phyloP scores from a whole-genome alignment of 2,113 vertebrate species.

The Argyrosomus japonicus region DNA sequence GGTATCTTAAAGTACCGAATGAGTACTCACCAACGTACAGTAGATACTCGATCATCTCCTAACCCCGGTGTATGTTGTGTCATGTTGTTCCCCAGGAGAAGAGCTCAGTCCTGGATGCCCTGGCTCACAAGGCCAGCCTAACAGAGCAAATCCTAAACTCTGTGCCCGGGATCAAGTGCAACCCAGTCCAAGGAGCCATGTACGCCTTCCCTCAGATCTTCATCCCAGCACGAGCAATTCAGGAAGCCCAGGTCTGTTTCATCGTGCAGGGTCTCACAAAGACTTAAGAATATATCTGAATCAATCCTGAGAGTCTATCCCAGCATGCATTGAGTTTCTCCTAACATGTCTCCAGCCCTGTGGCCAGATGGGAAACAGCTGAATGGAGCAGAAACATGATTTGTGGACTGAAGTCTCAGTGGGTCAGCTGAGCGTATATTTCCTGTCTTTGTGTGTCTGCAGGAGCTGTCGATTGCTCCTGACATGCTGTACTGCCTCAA shows the following conservation, averaged over 20 bases:
- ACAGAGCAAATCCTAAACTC: slow-evolving; percentile 85
- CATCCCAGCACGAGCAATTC: slow-evolving; percentile 82
- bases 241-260: slow-evolving; percentile 82
- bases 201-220: slow-evolving; percentile 88
- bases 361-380: background rate
- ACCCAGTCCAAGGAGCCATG: slow-evolving; percentile 92
- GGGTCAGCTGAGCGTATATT: background rate
- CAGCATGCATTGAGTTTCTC: background rate
- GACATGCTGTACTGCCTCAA: slow-evolving; percentile 90
- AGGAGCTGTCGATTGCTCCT: slow-evolving; percentile 60
- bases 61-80: background rate
- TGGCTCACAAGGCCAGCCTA: slow-evolving; percentile 87
- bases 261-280: no score
- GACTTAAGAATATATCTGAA: background rate
- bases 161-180: slow-evolving; percentile 85
- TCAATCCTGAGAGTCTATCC: background rate
- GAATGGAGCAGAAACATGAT: background rate
- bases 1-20: no score
- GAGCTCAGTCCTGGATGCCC: slow-evolving; percentile 73
- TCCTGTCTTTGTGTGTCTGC: background rate
- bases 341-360: background rate
- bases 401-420: background rate
- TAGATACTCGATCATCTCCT: background rate
- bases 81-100: slow-evolving; percentile 80
- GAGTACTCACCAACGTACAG: background rate